phyloP scores from a whole-genome alignment of 2,113 vertebrate species.

The Bujurquina vittata region DNA sequence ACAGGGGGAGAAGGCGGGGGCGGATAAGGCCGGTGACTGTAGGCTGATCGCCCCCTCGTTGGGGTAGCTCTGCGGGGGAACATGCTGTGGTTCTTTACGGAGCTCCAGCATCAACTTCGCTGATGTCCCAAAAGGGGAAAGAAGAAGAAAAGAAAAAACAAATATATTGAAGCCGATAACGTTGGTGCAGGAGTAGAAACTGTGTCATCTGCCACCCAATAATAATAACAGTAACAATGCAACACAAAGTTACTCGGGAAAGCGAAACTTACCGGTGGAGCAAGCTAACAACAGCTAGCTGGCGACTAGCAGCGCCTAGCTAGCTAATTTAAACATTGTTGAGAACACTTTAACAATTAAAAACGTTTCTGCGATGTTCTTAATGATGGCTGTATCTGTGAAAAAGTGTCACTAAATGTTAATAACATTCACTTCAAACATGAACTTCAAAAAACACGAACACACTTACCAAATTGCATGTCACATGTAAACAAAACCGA shows the following conservation, averaged over 20 bases:
- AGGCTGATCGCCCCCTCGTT: conserved; percentile 25
- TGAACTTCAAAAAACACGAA: neutral
- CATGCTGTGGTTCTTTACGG: conserved; percentile 50
- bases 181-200: neutral
- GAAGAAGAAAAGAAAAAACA: neutral
- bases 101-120: conserved; percentile 39
- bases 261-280: conserved; percentile 24
- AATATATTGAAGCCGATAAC: neutral
- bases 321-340: neutral
- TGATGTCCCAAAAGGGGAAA: neutral
- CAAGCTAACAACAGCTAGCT: conserved; percentile 34
- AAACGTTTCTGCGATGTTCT: neutral
- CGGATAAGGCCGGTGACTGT: conserved; percentile 51
- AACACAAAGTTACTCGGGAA: neutral
- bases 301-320: neutral
- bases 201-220: neutral
- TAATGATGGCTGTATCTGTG: accelerated
- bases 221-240: accelerated
- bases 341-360: neutral
- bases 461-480: conserved; percentile 37
- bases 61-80: conserved; percentile 28
- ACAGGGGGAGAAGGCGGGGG: conserved; percentile 27
- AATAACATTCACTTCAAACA: neutral
- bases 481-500: conserved; percentile 62
- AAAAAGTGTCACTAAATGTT: neutral